Conservation (phyloP, 2,113 vertebrate genomes). For the Sula dactylatra region DNA sequence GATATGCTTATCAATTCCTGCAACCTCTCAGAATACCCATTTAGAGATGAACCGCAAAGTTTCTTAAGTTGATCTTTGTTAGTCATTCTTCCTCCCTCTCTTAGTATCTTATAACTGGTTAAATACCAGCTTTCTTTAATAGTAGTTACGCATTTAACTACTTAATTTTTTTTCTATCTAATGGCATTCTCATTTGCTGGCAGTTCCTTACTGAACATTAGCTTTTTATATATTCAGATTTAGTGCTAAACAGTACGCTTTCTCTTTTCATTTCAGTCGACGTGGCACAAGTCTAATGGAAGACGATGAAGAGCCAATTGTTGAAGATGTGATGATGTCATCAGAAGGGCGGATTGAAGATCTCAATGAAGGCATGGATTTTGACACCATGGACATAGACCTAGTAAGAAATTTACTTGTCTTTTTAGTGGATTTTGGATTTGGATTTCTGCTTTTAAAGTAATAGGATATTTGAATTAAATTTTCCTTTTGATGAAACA, state of each 20-base stretch:
- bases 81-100: background rate
- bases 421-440: background rate
- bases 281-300: slow-evolving; percentile 97
- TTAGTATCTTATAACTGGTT: background rate
- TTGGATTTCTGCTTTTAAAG: background rate
- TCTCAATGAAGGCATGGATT: slow-evolving; percentile 99
- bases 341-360: slow-evolving; percentile 98
- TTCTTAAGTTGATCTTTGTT: background rate
- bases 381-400: slow-evolving; percentile 99
- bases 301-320: slow-evolving; percentile 98
- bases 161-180: background rate
- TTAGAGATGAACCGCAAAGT: background rate
- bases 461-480: background rate
- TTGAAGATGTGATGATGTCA: slow-evolving; percentile 99
- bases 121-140: background rate
- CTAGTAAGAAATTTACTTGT: slow-evolving; percentile 80
- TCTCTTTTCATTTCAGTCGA: slow-evolving; percentile 78
- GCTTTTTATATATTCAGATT: background rate
- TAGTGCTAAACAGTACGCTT: background rate
- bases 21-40: background rate
- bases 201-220: background rate
- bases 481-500: background rate
- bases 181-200: slow-evolving; percentile 7
- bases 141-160: background rate
- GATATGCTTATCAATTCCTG: background rate